These are phyloP conservation scores for Belgica antarctica DNA, from an alignment of 2,888 invertebrate species.

Conservation along the genomic window DNA sequence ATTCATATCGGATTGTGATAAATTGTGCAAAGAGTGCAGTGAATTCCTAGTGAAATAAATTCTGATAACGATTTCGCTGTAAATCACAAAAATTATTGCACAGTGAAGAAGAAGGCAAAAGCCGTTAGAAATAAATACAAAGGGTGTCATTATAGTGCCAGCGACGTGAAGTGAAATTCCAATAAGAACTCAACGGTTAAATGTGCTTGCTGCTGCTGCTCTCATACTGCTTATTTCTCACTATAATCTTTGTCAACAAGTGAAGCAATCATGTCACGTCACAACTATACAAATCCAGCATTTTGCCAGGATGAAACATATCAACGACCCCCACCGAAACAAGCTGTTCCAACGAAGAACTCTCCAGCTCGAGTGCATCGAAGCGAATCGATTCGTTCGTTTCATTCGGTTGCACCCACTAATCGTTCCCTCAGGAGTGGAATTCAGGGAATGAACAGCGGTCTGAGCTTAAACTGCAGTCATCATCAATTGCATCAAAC, in stretches of 20 bases:
- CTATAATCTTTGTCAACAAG: conserved; percentile 23
- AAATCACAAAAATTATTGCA: not conserved
- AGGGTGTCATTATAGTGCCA: conserved; percentile 3
- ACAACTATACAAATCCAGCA: conserved; percentile 73
- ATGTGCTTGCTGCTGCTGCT: conserved; percentile 25
- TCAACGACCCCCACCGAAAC: conserved; percentile 54
- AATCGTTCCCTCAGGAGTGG: conserved; percentile 40
- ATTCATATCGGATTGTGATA: not conserved
- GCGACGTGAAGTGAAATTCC: conserved; percentile 21
- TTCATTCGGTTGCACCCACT: conserved; percentile 46
- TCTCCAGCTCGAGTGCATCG: conserved; percentile 57
- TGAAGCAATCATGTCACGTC: conserved; percentile 51
- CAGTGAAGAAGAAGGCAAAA: too few species aligned
- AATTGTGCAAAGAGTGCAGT: not conserved
- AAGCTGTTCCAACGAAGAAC: conserved; percentile 51
- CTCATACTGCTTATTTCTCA: conserved; percentile 24
- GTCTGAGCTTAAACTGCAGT: conserved; percentile 47
- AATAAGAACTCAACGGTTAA: conserved; percentile 33
- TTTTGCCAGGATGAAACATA: conserved; percentile 68
- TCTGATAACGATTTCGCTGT: not conserved
- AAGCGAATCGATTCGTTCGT: conserved; percentile 55
- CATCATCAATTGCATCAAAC: conserved; percentile 46
- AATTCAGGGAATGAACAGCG: conserved; percentile 35
- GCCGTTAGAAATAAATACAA: conserved; percentile 25
- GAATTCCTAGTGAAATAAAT: not conserved